Conservation (phyloP, 2,888 invertebrate genomes). For the Meiosimyza decipiens region DNA sequence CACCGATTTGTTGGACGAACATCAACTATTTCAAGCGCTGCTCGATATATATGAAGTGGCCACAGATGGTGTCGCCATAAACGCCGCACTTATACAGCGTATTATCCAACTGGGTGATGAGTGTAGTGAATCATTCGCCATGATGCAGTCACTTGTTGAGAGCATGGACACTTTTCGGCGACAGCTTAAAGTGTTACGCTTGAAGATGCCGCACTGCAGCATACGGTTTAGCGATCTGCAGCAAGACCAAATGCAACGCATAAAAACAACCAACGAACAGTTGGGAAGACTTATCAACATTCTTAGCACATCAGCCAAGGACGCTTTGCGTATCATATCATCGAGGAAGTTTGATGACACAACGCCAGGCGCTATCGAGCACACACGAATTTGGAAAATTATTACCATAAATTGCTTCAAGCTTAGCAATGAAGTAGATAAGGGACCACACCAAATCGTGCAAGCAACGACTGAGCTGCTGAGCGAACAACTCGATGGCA, state of each 20-base stretch:
- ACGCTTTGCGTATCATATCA: slow-evolving; percentile 67
- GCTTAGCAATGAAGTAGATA: background rate
- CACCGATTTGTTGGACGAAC: slow-evolving; percentile 72
- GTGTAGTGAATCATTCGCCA: slow-evolving; percentile 75
- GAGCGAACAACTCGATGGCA: slow-evolving; percentile 69
- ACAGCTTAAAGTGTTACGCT: slow-evolving; percentile 81
- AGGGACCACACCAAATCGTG: slow-evolving; percentile 53
- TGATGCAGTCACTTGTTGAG: slow-evolving; percentile 81
- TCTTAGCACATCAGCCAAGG: slow-evolving; percentile 72
- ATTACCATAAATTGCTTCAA: slow-evolving; percentile 17
- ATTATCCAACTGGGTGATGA: slow-evolving; percentile 71
- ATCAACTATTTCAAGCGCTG: slow-evolving; percentile 70
- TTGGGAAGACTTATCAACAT: slow-evolving; percentile 72
- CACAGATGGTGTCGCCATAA: slow-evolving; percentile 78
- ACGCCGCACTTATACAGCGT: slow-evolving; percentile 73
- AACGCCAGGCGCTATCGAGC: background rate
- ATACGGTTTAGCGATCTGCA: slow-evolving; percentile 61
- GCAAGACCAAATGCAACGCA: slow-evolving; percentile 66
- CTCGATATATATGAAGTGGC: slow-evolving; percentile 73
- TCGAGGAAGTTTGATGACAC: slow-evolving; percentile 51
- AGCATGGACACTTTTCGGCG: slow-evolving; percentile 80
- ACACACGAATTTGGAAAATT: slow-evolving; percentile 15
- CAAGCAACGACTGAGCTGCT: slow-evolving; percentile 72
- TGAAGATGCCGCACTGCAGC: slow-evolving; percentile 73
- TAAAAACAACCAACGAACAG: slow-evolving; percentile 72